A percentile compares a stretch with the other conserved stretches of the same genome.
These are phyloP conservation scores for Stegastes partitus DNA, from an alignment of 2,113 vertebrate species.

Conservation along the genomic window DNA sequence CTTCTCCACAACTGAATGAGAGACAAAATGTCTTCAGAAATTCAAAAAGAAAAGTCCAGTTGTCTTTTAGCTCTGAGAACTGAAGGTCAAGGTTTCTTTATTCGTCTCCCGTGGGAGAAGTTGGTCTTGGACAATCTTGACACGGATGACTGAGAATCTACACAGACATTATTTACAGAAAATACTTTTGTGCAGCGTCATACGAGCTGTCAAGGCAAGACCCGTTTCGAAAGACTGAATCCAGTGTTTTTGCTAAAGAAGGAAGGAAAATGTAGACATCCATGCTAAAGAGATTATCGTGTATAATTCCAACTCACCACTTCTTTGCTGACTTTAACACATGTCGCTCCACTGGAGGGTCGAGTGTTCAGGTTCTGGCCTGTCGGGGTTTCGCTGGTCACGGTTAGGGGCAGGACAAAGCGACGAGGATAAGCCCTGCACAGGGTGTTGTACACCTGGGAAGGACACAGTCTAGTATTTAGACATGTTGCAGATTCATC, in stretches of 20 bases:
- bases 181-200: too few species aligned
- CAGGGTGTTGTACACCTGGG: slow-evolving; percentile 86
- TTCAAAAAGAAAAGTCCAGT: too few species aligned
- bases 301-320: slow-evolving; percentile 80
- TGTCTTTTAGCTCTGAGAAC: too few species aligned
- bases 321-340: slow-evolving; percentile 84
- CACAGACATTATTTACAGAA: too few species aligned
- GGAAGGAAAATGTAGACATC: neutral
- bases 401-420: slow-evolving; percentile 91
- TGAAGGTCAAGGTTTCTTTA: too few species aligned
- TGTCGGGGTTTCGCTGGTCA: slow-evolving; percentile 78
- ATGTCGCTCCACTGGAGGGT: slow-evolving; percentile 84
- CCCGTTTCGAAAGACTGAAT: neutral
- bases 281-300: neutral
- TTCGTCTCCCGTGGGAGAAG: too few species aligned
- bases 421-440: slow-evolving; percentile 86
- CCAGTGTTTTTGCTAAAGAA: neutral
- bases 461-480: slow-evolving; percentile 3
- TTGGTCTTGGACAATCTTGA: too few species aligned
- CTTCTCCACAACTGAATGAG: too few species aligned
- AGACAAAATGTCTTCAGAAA: too few species aligned
- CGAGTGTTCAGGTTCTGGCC: slow-evolving; percentile 88
- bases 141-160: too few species aligned
- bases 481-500: neutral
- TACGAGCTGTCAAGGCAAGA: too few species aligned